Evolutionary conservation across 2,797 vertebrate genomes (phyloP).

Genomic region (Allobates femoralis): DNA sequence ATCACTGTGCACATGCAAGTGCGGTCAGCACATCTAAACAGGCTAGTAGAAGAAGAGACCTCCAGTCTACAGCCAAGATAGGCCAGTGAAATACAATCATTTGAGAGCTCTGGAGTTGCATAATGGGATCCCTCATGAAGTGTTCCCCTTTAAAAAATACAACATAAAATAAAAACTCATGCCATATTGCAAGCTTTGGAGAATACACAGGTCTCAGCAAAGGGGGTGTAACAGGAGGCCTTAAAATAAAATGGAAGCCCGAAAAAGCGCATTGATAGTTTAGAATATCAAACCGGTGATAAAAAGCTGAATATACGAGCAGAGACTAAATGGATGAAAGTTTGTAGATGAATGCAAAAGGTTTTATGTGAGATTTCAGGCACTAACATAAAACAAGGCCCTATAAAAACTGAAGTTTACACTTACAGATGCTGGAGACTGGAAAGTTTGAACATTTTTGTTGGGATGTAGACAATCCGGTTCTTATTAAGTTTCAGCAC

Average conservation of each 20-base stretch:
- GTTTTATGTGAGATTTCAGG: background rate
- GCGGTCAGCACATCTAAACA: too few species aligned
- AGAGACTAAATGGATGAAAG: background rate
- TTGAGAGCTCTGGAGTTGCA: too few species aligned
- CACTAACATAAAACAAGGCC: background rate
- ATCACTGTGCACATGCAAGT: too few species aligned
- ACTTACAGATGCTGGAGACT: constrained; percentile 95
- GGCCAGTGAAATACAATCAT: too few species aligned
- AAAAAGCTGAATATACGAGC: background rate
- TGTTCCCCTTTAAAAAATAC: too few species aligned
- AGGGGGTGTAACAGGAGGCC: too few species aligned
- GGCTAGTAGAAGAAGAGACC: too few species aligned
- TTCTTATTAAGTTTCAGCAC: constrained; percentile 91
- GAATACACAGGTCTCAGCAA: too few species aligned
- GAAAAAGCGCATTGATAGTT: background rate
- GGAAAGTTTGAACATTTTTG: constrained; percentile 93
- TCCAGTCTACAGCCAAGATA: too few species aligned
- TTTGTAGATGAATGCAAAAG: background rate
- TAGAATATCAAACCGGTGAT: background rate
- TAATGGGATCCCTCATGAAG: too few species aligned
- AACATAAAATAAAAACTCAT: too few species aligned
- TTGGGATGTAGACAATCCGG: constrained; percentile 84
- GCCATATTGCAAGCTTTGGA: too few species aligned
- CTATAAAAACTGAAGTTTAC: background rate
- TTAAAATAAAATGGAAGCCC: background rate